phyloP scores from a whole-genome alignment of 2,888 invertebrate genomes.

The Plebejus anna region DNA sequence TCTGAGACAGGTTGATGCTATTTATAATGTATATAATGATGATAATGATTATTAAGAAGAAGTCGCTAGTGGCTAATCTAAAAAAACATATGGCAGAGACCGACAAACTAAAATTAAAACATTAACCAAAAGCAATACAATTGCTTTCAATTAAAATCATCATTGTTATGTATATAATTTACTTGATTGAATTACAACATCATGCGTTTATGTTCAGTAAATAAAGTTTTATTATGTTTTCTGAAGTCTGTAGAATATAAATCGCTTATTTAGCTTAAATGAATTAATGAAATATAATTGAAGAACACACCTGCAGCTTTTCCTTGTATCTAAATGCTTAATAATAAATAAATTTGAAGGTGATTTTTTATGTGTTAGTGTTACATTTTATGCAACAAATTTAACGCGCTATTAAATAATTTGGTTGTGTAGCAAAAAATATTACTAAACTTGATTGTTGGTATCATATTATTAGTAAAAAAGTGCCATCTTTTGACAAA shows the following conservation, averaged over 20 bases:
- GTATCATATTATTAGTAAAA: background rate
- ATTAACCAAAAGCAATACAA: background rate
- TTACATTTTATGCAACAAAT: conserved; percentile 15
- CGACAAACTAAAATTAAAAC: background rate
- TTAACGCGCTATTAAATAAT: conserved; percentile 13
- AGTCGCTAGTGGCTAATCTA: background rate
- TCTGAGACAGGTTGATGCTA: no score
- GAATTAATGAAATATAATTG: background rate
- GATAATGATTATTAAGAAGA: background rate
- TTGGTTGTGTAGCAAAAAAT: background rate
- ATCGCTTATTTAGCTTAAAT: background rate
- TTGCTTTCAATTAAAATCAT: background rate
- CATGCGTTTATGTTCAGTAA: background rate
- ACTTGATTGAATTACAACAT: background rate
- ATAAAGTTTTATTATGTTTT: background rate
- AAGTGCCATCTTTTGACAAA: background rate
- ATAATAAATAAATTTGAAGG: background rate
- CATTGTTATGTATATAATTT: background rate
- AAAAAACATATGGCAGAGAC: background rate
- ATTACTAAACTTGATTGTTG: background rate
- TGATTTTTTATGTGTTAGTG: background rate
- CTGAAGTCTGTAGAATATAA: background rate
- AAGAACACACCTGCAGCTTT: background rate
- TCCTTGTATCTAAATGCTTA: conserved; percentile 1
- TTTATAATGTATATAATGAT: background rate